These are phyloP conservation scores for Neotoxoptera formosana DNA, from an alignment of 1,140 invertebrate species.

Conservation along the genomic window DNA sequence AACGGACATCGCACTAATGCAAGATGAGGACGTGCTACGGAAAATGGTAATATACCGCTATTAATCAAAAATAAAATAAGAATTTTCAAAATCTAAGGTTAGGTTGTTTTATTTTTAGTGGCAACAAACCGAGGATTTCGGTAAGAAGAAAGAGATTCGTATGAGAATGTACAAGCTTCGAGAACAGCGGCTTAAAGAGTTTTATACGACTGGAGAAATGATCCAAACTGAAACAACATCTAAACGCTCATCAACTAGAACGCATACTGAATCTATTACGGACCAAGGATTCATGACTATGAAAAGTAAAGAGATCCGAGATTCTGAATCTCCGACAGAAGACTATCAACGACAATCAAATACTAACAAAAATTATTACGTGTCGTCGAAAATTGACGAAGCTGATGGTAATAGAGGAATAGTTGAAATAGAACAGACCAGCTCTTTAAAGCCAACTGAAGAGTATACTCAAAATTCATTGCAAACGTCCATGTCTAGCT, in stretches of 20 bases:
- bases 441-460: constrained; percentile 13
- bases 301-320: constrained; percentile 78
- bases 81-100: constrained; percentile 8
- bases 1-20: constrained; percentile 72
- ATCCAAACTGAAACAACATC: constrained; percentile 57
- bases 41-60: constrained; percentile 71
- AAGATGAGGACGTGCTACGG: constrained; percentile 75
- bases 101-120: constrained; percentile 70
- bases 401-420: background rate
- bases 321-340: constrained; percentile 76
- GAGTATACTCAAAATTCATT: background rate
- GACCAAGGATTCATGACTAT: constrained; percentile 78
- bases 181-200: constrained; percentile 76
- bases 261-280: constrained; percentile 72
- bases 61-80: background rate
- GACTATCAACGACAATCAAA: constrained; percentile 64
- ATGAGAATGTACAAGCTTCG: constrained; percentile 82
- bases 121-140: constrained; percentile 85
- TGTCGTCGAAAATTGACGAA: background rate
- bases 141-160: constrained; percentile 83
- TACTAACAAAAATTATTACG: constrained; percentile 34
- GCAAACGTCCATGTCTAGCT: constrained; percentile 20
- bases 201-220: constrained; percentile 70
- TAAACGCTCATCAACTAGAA: constrained; percentile 63
- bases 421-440: background rate